Base-by-base conservation (phyloP, 1,140 invertebrate genomes). In the Bombus soroeensis region DNA sequence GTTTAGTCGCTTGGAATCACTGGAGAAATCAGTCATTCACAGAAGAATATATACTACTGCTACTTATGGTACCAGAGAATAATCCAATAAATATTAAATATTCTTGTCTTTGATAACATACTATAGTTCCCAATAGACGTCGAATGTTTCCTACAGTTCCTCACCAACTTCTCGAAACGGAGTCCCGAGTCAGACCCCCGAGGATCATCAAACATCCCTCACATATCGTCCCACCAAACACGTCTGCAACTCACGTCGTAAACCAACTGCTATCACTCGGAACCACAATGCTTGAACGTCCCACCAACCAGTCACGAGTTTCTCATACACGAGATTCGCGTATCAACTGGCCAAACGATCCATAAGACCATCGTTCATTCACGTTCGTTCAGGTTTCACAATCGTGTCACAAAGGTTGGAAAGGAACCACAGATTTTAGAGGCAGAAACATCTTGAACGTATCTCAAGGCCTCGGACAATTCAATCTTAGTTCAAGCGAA, bases 401-500 rank as follows among this genome's bases (percentile, higher is more conserved):
- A 6, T 32, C 62, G 64, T 32, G 64, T 66, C 64, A 32, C 64
- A 8, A 66, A 32, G 5, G 6, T n/a, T 5, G 10, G 1, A 12
- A n/a, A 66, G 15, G 15, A 66, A 18, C 12, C 62, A 15, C 0
- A 18, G n/a, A 64, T 22, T 53, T 53, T 22, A 2, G 18, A 18
- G 18, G 22, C 5, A 22, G 47, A 53, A 53, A 8, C 47, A 53
- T 53, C 18, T 22, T 53, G n/a, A 32, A 64, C 25, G n/a, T n/a
- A 13, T 32, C n/a, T n/a, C 4, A 32, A 15, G 5, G 12, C 62
- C 13, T 32, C n/a, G 0, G n/a, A 1, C n/a, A n/a, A 64, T 12
- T n/a, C 28, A 2, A 62, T 62, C 28, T 53, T 53, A 8, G 47
- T 53, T 22, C 0, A 8, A 8, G 47, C 0, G 18, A 18, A 53